Evolutionary conservation across 2,888 invertebrate species (phyloP).

Genomic region (Scotopteryx bipunctaria): DNA sequence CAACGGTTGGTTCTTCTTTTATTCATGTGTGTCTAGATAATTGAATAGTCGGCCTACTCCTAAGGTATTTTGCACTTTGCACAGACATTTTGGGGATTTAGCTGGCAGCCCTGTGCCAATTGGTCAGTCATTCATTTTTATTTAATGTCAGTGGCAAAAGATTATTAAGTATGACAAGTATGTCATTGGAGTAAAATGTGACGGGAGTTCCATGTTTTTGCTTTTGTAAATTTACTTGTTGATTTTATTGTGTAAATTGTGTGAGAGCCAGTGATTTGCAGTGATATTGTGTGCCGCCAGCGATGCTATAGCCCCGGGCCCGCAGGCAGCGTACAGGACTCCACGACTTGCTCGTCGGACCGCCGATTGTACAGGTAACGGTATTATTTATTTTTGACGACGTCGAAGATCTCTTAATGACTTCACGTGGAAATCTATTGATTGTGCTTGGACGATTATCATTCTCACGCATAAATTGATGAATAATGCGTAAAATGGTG

Average conservation of each 20-base stretch:
- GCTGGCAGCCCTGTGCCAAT: too few relatives aligned
- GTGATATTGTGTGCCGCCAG: slow-evolving; percentile 48
- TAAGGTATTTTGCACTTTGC: too few relatives aligned
- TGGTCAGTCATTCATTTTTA: too few relatives aligned
- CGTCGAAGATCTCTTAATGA: slow-evolving; percentile 61
- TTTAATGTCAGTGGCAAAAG: background rate
- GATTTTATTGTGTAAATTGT: slow-evolving; percentile 67
- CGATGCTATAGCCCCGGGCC: slow-evolving; percentile 63
- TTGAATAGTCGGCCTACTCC: too few relatives aligned
- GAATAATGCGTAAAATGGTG: background rate
- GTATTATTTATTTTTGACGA: slow-evolving; percentile 77
- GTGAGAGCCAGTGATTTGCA: slow-evolving; percentile 59
- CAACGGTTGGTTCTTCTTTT: too few relatives aligned
- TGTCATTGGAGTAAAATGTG: slow-evolving; percentile 88
- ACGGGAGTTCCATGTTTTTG: slow-evolving; percentile 70
- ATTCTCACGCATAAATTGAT: background rate
- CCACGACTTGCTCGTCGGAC: slow-evolving; percentile 49
- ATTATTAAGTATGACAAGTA: slow-evolving; percentile 1
- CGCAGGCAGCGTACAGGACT: slow-evolving; percentile 46
- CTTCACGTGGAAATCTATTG: slow-evolving; percentile 47
- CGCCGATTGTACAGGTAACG: slow-evolving; percentile 75
- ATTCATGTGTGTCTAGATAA: too few relatives aligned
- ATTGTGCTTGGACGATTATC: slow-evolving; percentile 30
- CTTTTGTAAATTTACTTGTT: slow-evolving; percentile 74
- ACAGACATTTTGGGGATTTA: too few relatives aligned